phyloP scores from a whole-genome alignment of 2,113 vertebrate species.

The Silurus asotus region DNA sequence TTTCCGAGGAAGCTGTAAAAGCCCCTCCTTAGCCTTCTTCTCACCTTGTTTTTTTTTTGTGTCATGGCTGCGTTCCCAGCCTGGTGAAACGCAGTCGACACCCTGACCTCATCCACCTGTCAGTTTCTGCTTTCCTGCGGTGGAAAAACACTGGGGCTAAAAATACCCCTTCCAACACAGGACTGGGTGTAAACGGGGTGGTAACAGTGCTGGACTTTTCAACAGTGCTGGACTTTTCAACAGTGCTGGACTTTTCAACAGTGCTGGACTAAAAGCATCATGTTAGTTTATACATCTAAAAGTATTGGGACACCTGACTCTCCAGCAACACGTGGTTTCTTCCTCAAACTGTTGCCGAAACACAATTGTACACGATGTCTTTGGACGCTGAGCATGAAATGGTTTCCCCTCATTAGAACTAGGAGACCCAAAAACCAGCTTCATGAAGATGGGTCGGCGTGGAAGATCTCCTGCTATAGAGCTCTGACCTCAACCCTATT shows the following conservation, averaged over 20 bases:
- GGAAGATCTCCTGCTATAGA: no score
- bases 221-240: not conserved
- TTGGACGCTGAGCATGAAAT: no score
- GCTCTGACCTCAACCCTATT: no score
- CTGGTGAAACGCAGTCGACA: slow-evolving; percentile 56
- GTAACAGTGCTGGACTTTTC: not conserved
- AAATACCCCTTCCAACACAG: slow-evolving; percentile 54
- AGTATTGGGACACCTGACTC: no score
- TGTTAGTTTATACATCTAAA: not conserved
- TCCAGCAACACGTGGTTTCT: no score
- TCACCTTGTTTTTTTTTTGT: slow-evolving; percentile 44
- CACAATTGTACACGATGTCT: no score
- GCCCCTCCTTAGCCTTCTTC: slow-evolving; percentile 6
- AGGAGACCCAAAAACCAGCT: no score
- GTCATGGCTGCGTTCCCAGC: slow-evolving; percentile 51
- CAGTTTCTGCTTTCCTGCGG: slow-evolving; percentile 55
- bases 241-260: not conserved
- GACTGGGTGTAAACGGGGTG: slow-evolving; percentile 28
- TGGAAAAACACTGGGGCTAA: slow-evolving; percentile 68
- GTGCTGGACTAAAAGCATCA: not conserved
- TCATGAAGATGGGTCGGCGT: no score
- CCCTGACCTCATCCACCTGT: slow-evolving; percentile 70
- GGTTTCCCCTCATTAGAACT: no score
- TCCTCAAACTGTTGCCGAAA: no score
- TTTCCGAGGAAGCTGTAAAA: slow-evolving; percentile 26